These are phyloP conservation scores for Synergus gifuensis DNA, from an alignment of 2,888 invertebrate species.

Conservation along the genomic window DNA sequence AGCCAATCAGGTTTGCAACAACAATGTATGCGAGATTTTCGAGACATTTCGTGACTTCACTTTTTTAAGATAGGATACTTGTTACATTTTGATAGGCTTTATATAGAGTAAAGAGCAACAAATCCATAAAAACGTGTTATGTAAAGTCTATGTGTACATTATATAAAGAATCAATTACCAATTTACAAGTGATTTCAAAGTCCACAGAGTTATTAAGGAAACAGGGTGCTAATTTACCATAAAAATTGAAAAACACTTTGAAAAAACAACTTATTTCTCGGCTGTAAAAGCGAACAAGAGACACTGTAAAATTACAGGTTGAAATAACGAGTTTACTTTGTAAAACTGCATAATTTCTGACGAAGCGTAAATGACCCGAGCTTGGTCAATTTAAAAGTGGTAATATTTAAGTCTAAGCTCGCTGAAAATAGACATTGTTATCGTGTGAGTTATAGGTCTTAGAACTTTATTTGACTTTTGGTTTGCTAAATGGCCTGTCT, in stretches of 20 bases:
- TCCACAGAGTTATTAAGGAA: not conserved
- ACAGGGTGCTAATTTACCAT: too few species aligned
- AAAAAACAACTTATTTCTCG: not conserved
- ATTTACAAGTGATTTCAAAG: not conserved
- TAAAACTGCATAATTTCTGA: slow-evolving; percentile 19
- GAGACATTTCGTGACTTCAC: too few species aligned
- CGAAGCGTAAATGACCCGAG: slow-evolving; percentile 14
- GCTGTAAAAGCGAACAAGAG: not conserved
- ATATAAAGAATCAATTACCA: not conserved
- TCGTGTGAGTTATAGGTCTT: slow-evolving; percentile 8
- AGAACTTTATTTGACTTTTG: slow-evolving; percentile 8
- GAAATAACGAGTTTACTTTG: not conserved
- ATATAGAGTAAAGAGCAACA: too few species aligned
- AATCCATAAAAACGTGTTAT: not conserved
- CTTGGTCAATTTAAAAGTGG: not conserved
- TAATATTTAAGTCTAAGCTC: not conserved
- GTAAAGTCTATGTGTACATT: not conserved
- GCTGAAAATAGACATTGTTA: not conserved
- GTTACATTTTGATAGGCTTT: too few species aligned
- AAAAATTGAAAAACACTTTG: not conserved
- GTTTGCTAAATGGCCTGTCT: slow-evolving; percentile 2
- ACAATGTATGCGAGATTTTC: too few species aligned
- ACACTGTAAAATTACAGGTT: not conserved
- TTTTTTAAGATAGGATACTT: too few species aligned
- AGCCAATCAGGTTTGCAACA: too few species aligned